A percentile compares a stretch with the other conserved stretches of the same genome.
Evolutionary conservation across 2,113 vertebrate genomes (phyloP).

Genomic region (Morphnarchus princeps): DNA sequence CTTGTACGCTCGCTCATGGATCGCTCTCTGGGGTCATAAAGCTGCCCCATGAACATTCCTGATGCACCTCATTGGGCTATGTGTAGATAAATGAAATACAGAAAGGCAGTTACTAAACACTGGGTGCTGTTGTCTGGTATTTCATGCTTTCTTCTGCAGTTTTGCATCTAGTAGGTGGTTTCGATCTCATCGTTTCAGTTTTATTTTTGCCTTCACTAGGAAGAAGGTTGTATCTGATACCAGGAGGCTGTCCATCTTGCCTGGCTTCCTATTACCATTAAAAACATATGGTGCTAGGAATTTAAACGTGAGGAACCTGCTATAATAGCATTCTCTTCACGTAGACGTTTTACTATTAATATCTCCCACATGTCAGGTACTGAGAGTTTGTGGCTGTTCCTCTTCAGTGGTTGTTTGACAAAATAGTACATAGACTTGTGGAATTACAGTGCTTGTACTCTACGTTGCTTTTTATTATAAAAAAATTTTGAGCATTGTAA

Average conservation of each 20-base stretch:
- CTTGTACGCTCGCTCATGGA: accelerated
- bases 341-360: not conserved
- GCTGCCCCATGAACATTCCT: not conserved
- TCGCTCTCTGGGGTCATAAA: not conserved
- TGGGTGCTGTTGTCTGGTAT: not conserved
- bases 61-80: accelerated
- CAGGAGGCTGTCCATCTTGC: not conserved
- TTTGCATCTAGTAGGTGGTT: not conserved
- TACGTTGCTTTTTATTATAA: not conserved
- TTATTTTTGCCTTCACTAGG: not conserved
- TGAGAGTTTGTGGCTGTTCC: not conserved
- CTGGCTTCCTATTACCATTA: not conserved
- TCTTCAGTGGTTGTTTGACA: not conserved
- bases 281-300: not conserved
- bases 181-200: not conserved
- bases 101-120: not conserved
- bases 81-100: not conserved
- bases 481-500: not conserved
- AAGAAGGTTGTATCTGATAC: not conserved
- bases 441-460: not conserved
- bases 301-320: not conserved
- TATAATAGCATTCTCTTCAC: not conserved
- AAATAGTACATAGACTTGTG: not conserved
- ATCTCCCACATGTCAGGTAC: not conserved
- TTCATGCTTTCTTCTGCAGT: not conserved